These are phyloP conservation scores for Buphagus erythrorhynchus DNA, from an alignment of 2,797 vertebrate genomes.

Conservation along the genomic window DNA sequence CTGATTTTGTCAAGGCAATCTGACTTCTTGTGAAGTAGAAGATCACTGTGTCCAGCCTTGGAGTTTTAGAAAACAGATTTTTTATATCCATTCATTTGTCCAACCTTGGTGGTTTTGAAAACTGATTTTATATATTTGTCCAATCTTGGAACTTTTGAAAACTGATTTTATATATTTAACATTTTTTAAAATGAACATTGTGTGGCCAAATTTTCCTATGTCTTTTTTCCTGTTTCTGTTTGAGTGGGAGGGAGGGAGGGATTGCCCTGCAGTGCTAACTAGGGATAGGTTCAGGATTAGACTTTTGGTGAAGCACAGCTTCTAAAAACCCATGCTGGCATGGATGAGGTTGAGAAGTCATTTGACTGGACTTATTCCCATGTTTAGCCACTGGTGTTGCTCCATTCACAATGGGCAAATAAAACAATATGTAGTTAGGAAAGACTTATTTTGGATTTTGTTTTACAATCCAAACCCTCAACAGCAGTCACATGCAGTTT, in stretches of 20 bases:
- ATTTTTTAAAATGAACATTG: not conserved
- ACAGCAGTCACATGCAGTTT: not conserved
- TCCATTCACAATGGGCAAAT: not conserved
- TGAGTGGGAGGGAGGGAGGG: accelerated
- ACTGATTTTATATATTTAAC: not conserved
- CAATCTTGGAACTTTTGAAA: not conserved
- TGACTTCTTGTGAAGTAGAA: not conserved
- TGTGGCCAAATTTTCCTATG: not conserved
- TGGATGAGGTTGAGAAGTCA: not conserved
- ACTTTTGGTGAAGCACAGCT: not conserved
- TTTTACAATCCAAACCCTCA: not conserved
- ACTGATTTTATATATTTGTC: not conserved
- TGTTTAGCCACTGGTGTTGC: not conserved
- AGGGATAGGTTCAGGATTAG: not conserved
- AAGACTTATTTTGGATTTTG: not conserved
- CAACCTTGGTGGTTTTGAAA: not conserved
- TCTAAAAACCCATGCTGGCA: not conserved
- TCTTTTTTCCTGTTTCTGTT: not conserved
- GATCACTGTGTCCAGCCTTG: not conserved
- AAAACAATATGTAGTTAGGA: not conserved
- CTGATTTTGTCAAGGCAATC: not conserved
- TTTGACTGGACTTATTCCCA: not conserved
- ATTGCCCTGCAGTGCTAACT: not conserved
- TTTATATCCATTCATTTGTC: not conserved
- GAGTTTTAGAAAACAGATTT: not conserved